Base-by-base conservation (phyloP, 2,113 vertebrate species). In the Heteronetta atricapilla region DNA sequence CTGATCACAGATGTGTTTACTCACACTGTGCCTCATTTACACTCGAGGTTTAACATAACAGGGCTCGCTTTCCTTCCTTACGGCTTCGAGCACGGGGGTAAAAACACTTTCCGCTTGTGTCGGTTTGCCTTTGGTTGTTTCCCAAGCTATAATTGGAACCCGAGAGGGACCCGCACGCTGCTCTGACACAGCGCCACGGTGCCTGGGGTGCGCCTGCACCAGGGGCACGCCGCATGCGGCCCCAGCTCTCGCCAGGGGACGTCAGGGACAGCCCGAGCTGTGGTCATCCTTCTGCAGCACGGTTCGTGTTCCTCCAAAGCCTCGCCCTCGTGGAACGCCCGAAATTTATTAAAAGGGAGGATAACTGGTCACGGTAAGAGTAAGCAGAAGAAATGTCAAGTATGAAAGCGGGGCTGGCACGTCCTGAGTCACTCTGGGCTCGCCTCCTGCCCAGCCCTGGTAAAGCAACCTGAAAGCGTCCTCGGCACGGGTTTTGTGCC, bases 1-100 rank as follows among this genome's bases (percentile, higher is more conserved):
- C 85, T 92, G 93, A 97, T 90, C 94, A 95, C 97, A 98, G 97
- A 97, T 98, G 97, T 98, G 97, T 98, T 98, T 98, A 98, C 96
- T 98, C 97, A 95, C 97, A 98, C 96, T 83, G 75, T 52, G 91
- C 96, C 95, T 98, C 94, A 96, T 97, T 98, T 96, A 96, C 90
- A 46, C 93, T 56, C 88, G 92, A 97, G 96, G 95, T 97, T 97
- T 97, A 96, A 97, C 93, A 50, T 29, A 95, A 96, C 93, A 91
- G 78, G 91, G 75, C 92, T 93, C 76, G 44, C 92, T 95, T 90
- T 84, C 87, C 91, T 82, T 63, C 75, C 69, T 93, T 72, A 58
- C 31, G 36, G 89, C 85, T 96, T 82, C 86, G 77, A 89, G 74
- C 66, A 25, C 3, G 2, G 42, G 42, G 77, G 33, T 64, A 86